These are phyloP conservation scores for Podiceps cristatus DNA, from an alignment of 2,113 vertebrate genomes.

Conservation along the genomic window DNA sequence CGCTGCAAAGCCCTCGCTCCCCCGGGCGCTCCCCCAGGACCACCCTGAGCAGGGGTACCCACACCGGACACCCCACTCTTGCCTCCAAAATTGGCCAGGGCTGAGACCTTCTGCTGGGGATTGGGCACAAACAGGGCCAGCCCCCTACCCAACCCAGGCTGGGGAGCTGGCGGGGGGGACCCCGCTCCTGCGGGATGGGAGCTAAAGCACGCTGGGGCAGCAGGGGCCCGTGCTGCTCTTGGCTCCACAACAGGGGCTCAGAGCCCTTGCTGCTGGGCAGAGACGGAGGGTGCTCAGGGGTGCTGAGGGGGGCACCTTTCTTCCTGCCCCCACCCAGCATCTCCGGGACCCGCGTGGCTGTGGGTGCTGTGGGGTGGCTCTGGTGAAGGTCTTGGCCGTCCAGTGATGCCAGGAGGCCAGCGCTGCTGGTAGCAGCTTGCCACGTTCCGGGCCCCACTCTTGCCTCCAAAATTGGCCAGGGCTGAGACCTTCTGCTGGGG, in stretches of 20 bases:
- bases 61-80: accelerated
- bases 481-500: no score
- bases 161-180: neutral
- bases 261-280: neutral
- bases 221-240: accelerated
- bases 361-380: accelerated
- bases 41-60: neutral
- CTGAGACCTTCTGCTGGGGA: neutral
- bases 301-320: neutral
- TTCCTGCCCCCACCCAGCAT: no score
- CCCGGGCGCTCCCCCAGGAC: neutral
- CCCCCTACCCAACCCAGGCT: neutral
- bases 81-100: neutral
- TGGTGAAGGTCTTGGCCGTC: neutral
- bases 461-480: no score
- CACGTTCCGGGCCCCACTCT: no score
- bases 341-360: accelerated
- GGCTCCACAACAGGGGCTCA: neutral
- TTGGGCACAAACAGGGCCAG: neutral
- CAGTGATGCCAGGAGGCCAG: neutral
- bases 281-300: neutral
- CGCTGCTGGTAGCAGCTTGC: neutral
- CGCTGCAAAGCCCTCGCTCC: accelerated
- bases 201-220: neutral
- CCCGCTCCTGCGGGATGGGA: neutral